Conservation (phyloP, 2,888 invertebrate species). For the Folsomia manolachei region DNA sequence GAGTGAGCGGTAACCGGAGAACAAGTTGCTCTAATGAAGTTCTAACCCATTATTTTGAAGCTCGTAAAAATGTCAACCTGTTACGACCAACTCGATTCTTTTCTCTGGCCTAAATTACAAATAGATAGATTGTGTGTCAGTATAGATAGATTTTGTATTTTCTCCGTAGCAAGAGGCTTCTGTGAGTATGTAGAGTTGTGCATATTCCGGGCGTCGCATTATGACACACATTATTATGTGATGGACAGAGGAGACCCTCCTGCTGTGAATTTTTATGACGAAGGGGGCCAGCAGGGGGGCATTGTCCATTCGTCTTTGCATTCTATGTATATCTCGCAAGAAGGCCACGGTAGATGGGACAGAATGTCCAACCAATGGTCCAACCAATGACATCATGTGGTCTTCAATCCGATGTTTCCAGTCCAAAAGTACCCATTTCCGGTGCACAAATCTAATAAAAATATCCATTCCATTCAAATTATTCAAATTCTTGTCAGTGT, state of each 20-base stretch:
- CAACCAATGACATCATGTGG: conserved; percentile 18
- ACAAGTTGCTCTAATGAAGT: neutral
- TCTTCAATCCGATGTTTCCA: conserved; percentile 1
- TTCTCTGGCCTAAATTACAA: neutral
- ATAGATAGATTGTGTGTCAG: no score
- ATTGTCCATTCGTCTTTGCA: conserved; percentile 19
- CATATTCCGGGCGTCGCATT: neutral
- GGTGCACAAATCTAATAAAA: conserved; percentile 15
- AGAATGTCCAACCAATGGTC: no score
- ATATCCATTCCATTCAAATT: conserved; percentile 14
- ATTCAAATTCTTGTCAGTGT: neutral
- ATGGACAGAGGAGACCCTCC: conserved; percentile 37
- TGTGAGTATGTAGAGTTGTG: neutral
- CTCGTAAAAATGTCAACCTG: conserved; percentile 6
- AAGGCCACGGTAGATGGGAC: neutral
- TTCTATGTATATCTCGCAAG: neutral
- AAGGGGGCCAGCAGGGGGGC: conserved; percentile 47
- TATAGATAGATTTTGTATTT: no score
- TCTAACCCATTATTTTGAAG: neutral
- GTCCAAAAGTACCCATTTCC: conserved; percentile 21
- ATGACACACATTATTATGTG: neutral
- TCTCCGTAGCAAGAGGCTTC: no score
- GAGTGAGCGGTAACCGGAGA: neutral
- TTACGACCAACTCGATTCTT: neutral
- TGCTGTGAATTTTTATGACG: conserved; percentile 51